A percentile compares a stretch with the other conserved stretches of the same genome.
Conservation (phyloP, 2,113 vertebrate genomes). For the Engystomops pustulosus region DNA sequence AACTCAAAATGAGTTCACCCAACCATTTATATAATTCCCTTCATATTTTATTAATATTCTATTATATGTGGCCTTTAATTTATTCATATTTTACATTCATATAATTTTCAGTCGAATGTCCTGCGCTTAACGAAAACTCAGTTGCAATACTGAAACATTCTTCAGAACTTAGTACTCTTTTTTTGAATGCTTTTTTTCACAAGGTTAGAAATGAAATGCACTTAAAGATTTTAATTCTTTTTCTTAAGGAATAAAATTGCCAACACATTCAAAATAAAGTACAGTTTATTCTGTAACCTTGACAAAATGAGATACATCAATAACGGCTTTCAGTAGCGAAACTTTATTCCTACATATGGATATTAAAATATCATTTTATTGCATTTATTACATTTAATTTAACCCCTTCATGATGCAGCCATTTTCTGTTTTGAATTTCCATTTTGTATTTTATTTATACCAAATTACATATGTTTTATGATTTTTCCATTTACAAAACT, state of each 20-base stretch:
- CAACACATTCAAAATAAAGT: not conserved
- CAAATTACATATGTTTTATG: no score
- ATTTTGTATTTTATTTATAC: no score
- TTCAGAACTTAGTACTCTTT: not conserved
- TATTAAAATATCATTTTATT: not conserved
- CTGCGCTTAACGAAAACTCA: not conserved
- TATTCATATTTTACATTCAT: not conserved
- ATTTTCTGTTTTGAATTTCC: no score
- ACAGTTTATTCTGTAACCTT: not conserved
- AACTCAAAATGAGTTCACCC: no score
- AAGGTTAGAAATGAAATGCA: not conserved
- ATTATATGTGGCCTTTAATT: not conserved
- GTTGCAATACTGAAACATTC: not conserved
- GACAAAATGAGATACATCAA: not conserved
- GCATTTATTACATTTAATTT: not conserved
- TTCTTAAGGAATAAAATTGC: not conserved
- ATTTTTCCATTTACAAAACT: no score
- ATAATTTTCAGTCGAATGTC: not conserved
- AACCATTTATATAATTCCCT: no score
- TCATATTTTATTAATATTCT: no score
- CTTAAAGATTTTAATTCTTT: constrained; percentile 9
- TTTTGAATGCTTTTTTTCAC: constrained; percentile 6
- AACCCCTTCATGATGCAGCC: no score
- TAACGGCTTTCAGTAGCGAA: not conserved
- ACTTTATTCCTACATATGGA: not conserved